Evolutionary conservation across 2,888 invertebrate genomes (phyloP).

Genomic region (Drosophila putrida): DNA sequence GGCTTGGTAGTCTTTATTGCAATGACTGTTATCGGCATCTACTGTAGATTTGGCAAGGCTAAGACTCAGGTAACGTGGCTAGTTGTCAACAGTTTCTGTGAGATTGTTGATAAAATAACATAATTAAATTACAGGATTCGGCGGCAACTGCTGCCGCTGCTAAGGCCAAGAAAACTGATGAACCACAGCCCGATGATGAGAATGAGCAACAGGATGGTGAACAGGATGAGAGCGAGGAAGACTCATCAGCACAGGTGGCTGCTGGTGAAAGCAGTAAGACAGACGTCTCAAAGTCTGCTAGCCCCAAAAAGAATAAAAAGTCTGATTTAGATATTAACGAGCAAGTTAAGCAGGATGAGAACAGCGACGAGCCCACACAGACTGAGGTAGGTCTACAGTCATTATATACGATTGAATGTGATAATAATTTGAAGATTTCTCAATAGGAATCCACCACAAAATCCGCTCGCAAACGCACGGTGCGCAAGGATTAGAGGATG

Average conservation of each 20-base stretch:
- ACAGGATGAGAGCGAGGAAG: constrained; percentile 61
- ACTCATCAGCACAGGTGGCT: constrained; percentile 46
- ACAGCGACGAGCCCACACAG: constrained; percentile 71
- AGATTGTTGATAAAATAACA: constrained; percentile 29
- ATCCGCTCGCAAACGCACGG: constrained; percentile 81
- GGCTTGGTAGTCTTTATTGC: constrained; percentile 93
- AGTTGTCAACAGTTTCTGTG: constrained; percentile 13
- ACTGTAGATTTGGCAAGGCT: constrained; percentile 67
- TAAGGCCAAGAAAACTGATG: constrained; percentile 91
- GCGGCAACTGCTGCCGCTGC: constrained; percentile 85
- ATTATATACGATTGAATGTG: background rate
- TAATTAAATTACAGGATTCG: constrained; percentile 83
- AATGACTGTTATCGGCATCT: constrained; percentile 88
- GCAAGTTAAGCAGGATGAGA: constrained; percentile 53
- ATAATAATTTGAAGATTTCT: background rate
- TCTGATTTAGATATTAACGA: constrained; percentile 85
- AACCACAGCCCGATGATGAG: constrained; percentile 87
- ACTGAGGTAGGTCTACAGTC: constrained; percentile 68
- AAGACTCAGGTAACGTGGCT: constrained; percentile 86
- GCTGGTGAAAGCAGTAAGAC: constrained; percentile 53
- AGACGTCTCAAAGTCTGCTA: constrained; percentile 64
- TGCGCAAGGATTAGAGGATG: constrained; percentile 81
- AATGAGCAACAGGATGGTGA: constrained; percentile 44
- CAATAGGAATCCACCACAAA: constrained; percentile 73
- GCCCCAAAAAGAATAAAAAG: constrained; percentile 84